These are phyloP conservation scores for Apus apus DNA, from an alignment of 2,113 vertebrate species.

Conservation along the genomic window DNA sequence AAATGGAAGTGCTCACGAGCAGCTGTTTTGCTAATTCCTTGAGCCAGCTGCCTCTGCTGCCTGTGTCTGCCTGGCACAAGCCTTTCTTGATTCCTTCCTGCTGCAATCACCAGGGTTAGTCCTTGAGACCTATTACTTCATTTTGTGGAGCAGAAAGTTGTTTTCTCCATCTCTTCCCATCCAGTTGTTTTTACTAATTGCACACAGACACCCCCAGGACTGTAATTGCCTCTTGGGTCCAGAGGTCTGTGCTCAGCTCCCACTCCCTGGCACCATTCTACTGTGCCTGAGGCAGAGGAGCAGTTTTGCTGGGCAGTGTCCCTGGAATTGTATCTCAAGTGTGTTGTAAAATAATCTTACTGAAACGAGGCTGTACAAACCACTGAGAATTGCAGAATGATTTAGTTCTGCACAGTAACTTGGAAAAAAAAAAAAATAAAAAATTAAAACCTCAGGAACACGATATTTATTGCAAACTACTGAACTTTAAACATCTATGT, in stretches of 20 bases:
- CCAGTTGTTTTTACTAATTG: not conserved
- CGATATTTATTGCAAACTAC: not conserved
- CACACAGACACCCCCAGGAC: not conserved
- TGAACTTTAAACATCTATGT: not conserved
- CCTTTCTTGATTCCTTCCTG: not conserved
- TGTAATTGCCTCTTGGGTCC: not conserved
- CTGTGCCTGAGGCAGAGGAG: not conserved
- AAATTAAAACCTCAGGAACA: not conserved
- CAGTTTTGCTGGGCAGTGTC: not conserved
- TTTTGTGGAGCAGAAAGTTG: not conserved
- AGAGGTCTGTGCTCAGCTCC: not conserved
- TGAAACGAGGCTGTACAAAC: not conserved
- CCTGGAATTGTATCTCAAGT: rapidly evolving
- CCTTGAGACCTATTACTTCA: not conserved
- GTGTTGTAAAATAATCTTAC: not conserved
- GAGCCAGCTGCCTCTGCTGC: not conserved
- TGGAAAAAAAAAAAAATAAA: not conserved
- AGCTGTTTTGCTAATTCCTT: not conserved
- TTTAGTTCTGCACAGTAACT: not conserved
- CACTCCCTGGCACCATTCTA: rapidly evolving
- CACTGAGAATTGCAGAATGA: not conserved
- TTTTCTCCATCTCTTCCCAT: not conserved
- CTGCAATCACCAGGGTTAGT: not conserved
- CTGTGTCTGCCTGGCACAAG: not conserved
- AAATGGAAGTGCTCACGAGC: not conserved